Evolutionary conservation across 2,113 vertebrate genomes (phyloP), one percentile per base, ranked within the genome.

Genomic region (Pseudorectes ferrugineus): DNA sequence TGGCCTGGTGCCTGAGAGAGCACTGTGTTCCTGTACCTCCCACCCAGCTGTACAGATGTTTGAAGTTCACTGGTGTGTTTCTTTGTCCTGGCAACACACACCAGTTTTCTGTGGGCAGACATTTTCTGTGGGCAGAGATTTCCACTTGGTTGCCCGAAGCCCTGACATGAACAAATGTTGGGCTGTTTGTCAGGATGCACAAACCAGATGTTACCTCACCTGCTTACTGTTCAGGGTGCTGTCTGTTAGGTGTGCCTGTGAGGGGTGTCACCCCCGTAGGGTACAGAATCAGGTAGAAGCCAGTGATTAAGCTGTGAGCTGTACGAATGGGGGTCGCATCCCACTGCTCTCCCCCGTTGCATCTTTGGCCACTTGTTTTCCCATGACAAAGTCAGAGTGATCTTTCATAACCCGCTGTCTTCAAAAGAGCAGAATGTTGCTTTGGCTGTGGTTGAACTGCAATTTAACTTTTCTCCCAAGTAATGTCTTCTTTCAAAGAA

Each of bases 401-500:
- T 85, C 40, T 67, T 91, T 54, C 51, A 68, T 16, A 76, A 67
- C 28, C 45, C 70, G 16, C 38, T 66, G 59, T 49, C 45, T 70
- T 21, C 3, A 1, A 57, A 61, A 45, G 19, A 78, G 38, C 36
- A 88, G 61, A 59, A 36, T 7, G 12, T 66, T 0, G 0, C 22
- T 78, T 74, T 65, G 21, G 11, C 21, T 66, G 33, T 55, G 9
- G 15, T 31, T 82, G 75, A 85, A 62, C 19, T n/a, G 61, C 72
- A 94, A 42, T 66, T 59, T 92, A 63, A 77, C 31, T 91, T 89
- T 81, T 75, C 43, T 81, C 12, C 38, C 25, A 12, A 15, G 9
- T 33, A 63, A 84, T 20, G 11, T 46, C 76, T 61, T 78, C 55
- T 87, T 92, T 88, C 46, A 76, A 85, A 90, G 42, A 35, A 40